A percentile compares a stretch with the other conserved stretches of the same genome.
These are phyloP conservation scores for Xiphophorus hellerii DNA, from an alignment of 2,113 vertebrate genomes.

Conservation along the genomic window DNA sequence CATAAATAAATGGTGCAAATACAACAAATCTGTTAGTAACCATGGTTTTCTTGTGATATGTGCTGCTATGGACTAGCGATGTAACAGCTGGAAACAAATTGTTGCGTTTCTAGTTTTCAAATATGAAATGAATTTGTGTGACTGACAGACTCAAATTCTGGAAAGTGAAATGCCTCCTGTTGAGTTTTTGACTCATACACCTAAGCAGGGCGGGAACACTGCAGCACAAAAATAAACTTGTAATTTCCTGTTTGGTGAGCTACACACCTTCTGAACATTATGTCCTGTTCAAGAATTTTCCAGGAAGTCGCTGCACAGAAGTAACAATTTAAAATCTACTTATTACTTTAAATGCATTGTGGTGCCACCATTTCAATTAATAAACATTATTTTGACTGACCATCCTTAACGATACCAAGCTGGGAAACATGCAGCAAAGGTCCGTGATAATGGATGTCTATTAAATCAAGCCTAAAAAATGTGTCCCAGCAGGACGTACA, in stretches of 20 bases:
- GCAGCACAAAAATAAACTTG: slow-evolving; percentile 51
- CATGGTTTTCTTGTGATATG: neutral
- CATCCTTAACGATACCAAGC: too few relatives aligned
- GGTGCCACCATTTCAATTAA: neutral
- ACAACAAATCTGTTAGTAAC: neutral
- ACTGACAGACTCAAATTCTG: neutral
- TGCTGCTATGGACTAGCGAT: neutral
- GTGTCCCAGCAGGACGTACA: too few relatives aligned
- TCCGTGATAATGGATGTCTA: too few relatives aligned
- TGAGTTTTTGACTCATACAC: slow-evolving; percentile 40
- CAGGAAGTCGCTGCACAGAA: neutral
- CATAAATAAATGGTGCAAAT: neutral
- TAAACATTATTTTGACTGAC: neutral
- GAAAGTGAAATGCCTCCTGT: slow-evolving; percentile 1
- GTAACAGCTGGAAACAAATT: neutral
- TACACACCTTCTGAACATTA: slow-evolving; percentile 22
- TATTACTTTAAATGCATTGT: neutral
- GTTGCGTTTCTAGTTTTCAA: slow-evolving; percentile 17
- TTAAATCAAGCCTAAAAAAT: too few relatives aligned
- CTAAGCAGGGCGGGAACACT: slow-evolving; percentile 38
- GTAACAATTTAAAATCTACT: neutral
- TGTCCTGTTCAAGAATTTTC: slow-evolving; percentile 23
- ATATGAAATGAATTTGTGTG: slow-evolving; percentile 24
- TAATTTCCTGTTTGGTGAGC: slow-evolving; percentile 62
- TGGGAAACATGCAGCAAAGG: too few relatives aligned